Conservation (phyloP, 1,140 invertebrate species). For the Hormaphis cornu region DNA sequence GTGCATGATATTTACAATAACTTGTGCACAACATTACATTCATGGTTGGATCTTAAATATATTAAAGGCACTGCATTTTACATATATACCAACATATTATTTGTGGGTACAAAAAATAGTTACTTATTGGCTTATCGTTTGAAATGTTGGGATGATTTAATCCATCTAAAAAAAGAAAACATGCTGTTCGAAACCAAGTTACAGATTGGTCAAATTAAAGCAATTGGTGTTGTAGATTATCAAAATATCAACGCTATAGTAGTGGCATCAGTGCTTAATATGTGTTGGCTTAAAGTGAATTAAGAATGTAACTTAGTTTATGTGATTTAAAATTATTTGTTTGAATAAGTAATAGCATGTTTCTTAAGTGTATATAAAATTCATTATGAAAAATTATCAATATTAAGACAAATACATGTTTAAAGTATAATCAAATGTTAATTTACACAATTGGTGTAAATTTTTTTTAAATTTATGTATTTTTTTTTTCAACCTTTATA, state of each 20-base stretch:
- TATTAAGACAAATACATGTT: too few relatives aligned
- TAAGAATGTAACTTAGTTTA: too few relatives aligned
- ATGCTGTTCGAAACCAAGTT: background rate
- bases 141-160: background rate
- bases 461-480: too few relatives aligned
- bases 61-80: background rate
- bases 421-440: too few relatives aligned
- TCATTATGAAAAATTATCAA: too few relatives aligned
- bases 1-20: background rate
- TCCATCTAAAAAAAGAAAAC: background rate
- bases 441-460: too few relatives aligned
- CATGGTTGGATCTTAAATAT: background rate
- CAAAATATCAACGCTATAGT: background rate
- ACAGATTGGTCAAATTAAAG: background rate
- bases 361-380: too few relatives aligned
- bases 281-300: slow-evolving; percentile 3
- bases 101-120: slow-evolving; percentile 7
- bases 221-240: background rate
- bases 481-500: too few relatives aligned
- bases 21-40: background rate
- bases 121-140: slow-evolving; percentile 9
- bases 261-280: background rate
- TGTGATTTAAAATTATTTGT: too few relatives aligned
- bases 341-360: too few relatives aligned
- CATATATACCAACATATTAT: slow-evolving; percentile 4